Conservation (phyloP, 1,140 invertebrate genomes). For the Harlomillsia oculata region DNA sequence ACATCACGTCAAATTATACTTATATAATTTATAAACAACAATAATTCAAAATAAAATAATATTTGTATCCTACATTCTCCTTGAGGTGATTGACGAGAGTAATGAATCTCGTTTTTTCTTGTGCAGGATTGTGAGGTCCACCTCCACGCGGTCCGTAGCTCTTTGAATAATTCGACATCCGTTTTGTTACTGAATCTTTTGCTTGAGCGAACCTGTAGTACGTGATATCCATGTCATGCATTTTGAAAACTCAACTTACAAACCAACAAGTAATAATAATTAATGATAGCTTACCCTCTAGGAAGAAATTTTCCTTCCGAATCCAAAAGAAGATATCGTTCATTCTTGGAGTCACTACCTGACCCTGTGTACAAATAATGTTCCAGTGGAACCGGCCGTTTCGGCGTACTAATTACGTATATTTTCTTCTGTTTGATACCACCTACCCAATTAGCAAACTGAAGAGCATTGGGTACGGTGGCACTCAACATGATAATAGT, state of each 20-base stretch:
- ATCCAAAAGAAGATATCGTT: conserved; percentile 76
- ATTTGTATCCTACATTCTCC: conserved; percentile 40
- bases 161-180: conserved; percentile 49
- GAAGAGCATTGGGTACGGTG: conserved; percentile 92
- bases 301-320: conserved; percentile 57
- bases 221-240: too few relatives aligned
- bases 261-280: neutral
- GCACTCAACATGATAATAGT: conserved; percentile 95
- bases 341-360: conserved; percentile 67
- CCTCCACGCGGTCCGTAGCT: conserved; percentile 45
- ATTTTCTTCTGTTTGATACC: conserved; percentile 84
- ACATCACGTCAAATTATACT: conserved; percentile 16
- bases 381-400: conserved; percentile 88
- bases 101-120: conserved; percentile 77
- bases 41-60: neutral
- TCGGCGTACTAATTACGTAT: conserved; percentile 85
- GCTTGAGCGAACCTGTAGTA: conserved; percentile 48
- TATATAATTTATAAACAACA: neutral
- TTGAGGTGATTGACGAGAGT: conserved; percentile 69
- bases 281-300: conserved; percentile 49
- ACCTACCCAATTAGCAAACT: conserved; percentile 97
- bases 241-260: neutral
- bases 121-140: conserved; percentile 26
- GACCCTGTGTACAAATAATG: conserved; percentile 86
- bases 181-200: conserved; percentile 56